Evolutionary conservation across 2,113 vertebrate genomes (phyloP).

Genomic region (Erythrolamprus reginae): DNA sequence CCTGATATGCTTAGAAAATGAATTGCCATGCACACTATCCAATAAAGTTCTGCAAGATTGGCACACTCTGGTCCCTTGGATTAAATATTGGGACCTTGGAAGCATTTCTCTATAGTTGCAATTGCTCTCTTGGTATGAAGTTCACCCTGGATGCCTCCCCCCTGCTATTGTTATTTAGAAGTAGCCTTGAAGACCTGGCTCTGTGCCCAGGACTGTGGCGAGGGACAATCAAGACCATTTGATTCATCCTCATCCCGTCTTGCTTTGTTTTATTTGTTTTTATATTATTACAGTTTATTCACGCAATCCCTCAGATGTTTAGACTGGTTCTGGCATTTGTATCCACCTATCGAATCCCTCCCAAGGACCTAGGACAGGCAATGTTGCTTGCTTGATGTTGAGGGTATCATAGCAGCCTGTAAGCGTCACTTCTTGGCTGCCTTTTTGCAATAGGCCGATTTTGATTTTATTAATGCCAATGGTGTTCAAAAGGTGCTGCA

Average conservation of each 20-base stretch:
- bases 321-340: neutral
- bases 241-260: neutral
- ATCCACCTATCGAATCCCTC: neutral
- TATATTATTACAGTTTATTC: neutral
- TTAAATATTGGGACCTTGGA: neutral
- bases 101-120: neutral
- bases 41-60: neutral
- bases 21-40: neutral
- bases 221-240: neutral
- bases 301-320: neutral
- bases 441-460: neutral
- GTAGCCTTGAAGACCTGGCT: neutral
- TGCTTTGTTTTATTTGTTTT: neutral
- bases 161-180: neutral
- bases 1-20: neutral
- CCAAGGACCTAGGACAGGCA: neutral
- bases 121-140: neutral
- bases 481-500: neutral
- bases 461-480: neutral
- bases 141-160: neutral
- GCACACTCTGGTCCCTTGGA: neutral
- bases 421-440: neutral
- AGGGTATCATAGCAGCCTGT: neutral
- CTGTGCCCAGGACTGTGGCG: neutral
- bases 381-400: neutral